phyloP scores from a whole-genome alignment of 2,888 invertebrate genomes.

The Tanytarsus gracilentus region DNA sequence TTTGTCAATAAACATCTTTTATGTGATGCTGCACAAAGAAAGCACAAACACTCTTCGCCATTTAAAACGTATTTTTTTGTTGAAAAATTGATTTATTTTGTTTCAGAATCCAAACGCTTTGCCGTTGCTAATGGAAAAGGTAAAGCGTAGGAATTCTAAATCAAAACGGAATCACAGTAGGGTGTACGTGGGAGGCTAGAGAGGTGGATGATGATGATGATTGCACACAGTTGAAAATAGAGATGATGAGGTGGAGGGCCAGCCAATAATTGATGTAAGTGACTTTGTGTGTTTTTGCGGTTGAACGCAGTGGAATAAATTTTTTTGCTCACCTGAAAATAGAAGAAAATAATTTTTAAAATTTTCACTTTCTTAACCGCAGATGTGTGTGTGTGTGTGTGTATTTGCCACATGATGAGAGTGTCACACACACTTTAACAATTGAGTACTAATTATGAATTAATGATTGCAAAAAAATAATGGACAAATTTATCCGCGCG shows the following conservation, averaged over 20 bases:
- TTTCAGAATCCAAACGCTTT: slow-evolving; percentile 97
- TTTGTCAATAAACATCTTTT: too few relatives aligned
- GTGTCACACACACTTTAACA: too few relatives aligned
- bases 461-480: too few relatives aligned
- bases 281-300: too few relatives aligned
- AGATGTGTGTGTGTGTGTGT: neutral
- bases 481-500: too few relatives aligned
- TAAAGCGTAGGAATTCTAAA: slow-evolving; percentile 98
- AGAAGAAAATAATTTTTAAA: neutral
- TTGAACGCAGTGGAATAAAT: neutral
- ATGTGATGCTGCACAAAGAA: too few relatives aligned
- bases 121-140: slow-evolving; percentile 60
- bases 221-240: neutral
- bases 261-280: too few relatives aligned
- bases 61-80: neutral
- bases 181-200: too few relatives aligned
- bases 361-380: neutral
- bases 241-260: neutral
- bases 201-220: too few relatives aligned
- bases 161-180: slow-evolving; percentile 48
- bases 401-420: too few relatives aligned
- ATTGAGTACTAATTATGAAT: too few relatives aligned
- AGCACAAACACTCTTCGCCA: too few relatives aligned
- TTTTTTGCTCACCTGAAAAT: slow-evolving; percentile 7
- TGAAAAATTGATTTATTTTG: slow-evolving; percentile 46